Evolutionary conservation across 2,113 vertebrate species (phyloP), one percentile per base, ranked within the genome.

Genomic region (Halcyon senegalensis): DNA sequence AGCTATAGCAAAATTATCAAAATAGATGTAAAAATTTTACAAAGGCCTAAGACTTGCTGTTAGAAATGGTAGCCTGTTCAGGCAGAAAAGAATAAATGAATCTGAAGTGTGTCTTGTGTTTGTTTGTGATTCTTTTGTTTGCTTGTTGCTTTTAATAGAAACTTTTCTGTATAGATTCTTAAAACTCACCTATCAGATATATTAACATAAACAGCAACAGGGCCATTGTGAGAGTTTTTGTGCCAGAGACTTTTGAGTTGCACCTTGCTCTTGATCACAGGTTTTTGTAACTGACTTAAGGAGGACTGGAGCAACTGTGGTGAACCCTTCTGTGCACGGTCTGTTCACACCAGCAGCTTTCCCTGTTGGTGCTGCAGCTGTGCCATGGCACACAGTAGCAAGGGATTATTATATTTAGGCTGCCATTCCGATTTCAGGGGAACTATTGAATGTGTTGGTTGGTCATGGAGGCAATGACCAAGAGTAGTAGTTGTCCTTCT

Each of bases 171-270:
- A 4, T 17, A 37, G 35, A 7, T 68, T 44, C 24, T 68, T 44
- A 58, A 62, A 73, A 58, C 37, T 66, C 0, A 0, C 39, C 3
- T 14, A 24, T 66, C 15, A 2, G 19, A 59, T 62, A 9, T n/a
- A 50, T 72, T 44, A 66, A 67, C 35, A n/a, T 10, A 27, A 63
- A 44, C 18, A 56, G 51, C 41, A 78, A 12, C 12, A 44, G n/a
- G 21, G 30, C n/a, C 13, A 2, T 41, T 72, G 33, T 5, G 56
- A 35, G 63, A 66, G 44, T 13, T 53, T 76, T 48, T 64, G 30
- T 37, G 15, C 7, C 17, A n/a, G 27, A 55, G 23, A 73, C 18
- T 73, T 68, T 73, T 62, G 46, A 51, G 35, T 79, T 4, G 2
- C 43, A 33, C n/a, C n/a, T 72, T 84, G 41, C 53, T 74, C 35